Conservation (phyloP, 2,113 vertebrate species). For the Anolis carolinensis region DNA sequence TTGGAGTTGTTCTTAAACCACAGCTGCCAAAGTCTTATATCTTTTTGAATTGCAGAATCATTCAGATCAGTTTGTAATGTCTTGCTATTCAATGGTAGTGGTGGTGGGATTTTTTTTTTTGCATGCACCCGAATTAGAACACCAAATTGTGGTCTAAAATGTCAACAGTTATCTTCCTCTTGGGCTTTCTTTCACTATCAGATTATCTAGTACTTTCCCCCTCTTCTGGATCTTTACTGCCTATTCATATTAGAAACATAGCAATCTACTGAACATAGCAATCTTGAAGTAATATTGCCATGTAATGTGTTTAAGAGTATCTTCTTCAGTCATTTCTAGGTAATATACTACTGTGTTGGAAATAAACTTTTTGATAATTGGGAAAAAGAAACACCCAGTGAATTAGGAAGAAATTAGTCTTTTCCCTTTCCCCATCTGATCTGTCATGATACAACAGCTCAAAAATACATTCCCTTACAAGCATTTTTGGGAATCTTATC, state of each 20-base stretch:
- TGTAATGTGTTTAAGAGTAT: not conserved
- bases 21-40: not conserved
- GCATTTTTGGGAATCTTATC: not conserved
- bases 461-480: not conserved
- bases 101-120: not conserved
- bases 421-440: not conserved
- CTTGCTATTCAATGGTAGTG: not conserved
- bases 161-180: conserved; percentile 9
- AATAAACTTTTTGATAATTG: conserved; percentile 1
- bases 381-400: conserved; percentile 1
- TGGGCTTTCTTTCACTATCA: conserved; percentile 19
- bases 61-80: not conserved
- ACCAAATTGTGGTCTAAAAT: not conserved
- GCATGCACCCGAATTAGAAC: not conserved
- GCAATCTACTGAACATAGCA: not conserved
- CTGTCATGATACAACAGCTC: not conserved
- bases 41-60: not conserved
- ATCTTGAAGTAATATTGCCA: not conserved
- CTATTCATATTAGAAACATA: conserved; percentile 7
- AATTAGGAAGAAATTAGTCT: not conserved
- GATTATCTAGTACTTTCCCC: not conserved
- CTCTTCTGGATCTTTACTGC: conserved; percentile 24
- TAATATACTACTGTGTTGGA: not conserved
- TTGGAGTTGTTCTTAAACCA: not conserved
- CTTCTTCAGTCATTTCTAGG: not conserved